Evolutionary conservation across 1,140 invertebrate genomes (phyloP), one percentile per base, ranked within the genome.

Genomic region (Drosophila kikkawai): DNA sequence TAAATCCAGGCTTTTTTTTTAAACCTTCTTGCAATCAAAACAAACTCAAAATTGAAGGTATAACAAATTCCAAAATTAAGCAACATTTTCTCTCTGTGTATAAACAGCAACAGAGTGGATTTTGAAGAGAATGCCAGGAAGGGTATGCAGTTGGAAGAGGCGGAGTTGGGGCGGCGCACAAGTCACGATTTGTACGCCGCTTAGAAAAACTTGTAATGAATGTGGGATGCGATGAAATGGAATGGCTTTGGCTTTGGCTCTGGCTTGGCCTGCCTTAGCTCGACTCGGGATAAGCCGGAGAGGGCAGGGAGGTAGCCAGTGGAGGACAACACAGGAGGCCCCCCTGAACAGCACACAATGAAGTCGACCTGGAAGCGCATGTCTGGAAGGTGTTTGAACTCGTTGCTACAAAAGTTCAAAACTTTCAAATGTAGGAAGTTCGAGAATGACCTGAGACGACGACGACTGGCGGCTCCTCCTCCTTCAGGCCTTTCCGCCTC

Each of bases 121-220:
- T 66, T 66, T 68, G 44, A 57, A 36, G 51, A 36, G 47, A 39
- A 9, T 47, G 48, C n/a, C 7, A 39, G 17, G 19, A 48, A 29
- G 22, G 50, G 41, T 32, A 29, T 39, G 61, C 12, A 58, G 26
- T 19, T 36, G 32, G 37, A 47, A 32, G 26, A 12, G n/a, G 22
- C 42, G 47, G 55, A 63, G 51, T 50, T 48, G 60, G 57, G 41
- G 77, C 47, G 44, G 64, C 60, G 45, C 60, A 41, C 65, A 67
- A 81, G 81, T 88, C 85, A 84, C 85, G 81, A 88, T 79, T 82
- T 81, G 84, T 83, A 78, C 80, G 63, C 70, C 78, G 80, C 78
- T 84, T 73, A 90, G 70, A 90, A 86, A 80, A 83, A 71, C 61
- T 74, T 87, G 73, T 82, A 82, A 80, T 87, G 80, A 88, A 87